A percentile compares a stretch with the other conserved stretches of the same genome.
phyloP scores from a whole-genome alignment of 2,888 invertebrate genomes.

The Athripsodes cinereus region DNA sequence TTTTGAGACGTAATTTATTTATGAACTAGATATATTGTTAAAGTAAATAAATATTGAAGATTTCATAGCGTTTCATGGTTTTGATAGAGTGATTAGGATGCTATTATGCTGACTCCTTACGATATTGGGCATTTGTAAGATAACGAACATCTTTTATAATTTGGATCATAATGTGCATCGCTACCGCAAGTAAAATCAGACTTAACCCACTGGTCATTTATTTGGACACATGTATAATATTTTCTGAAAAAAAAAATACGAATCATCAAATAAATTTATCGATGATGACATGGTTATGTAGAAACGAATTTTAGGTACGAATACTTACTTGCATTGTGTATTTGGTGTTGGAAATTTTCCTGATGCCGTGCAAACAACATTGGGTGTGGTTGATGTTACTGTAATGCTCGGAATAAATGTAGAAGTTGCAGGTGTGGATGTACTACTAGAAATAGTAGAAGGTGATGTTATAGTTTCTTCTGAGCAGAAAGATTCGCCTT shows the following conservation, averaged over 20 bases:
- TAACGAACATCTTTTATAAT: not conserved
- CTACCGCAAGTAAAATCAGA: constrained; percentile 12
- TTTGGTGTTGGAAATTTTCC: constrained; percentile 14
- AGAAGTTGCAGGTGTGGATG: not conserved
- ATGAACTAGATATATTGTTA: too few species aligned
- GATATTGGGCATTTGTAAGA: not conserved
- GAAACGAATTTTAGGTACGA: too few species aligned
- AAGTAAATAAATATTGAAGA: too few species aligned
- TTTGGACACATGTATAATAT: constrained; percentile 8
- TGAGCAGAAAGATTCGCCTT: constrained; percentile 4
- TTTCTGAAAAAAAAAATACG: constrained; percentile 9
- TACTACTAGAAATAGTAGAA: not conserved
- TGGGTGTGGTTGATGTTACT: not conserved
- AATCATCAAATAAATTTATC: too few species aligned
- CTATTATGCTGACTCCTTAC: too few species aligned
- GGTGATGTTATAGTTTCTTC: not conserved
- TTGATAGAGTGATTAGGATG: too few species aligned
- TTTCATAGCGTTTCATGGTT: too few species aligned
- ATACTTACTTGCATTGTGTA: constrained; percentile 16
- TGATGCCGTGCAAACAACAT: not conserved
- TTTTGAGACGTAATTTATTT: too few species aligned
- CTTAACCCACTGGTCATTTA: not conserved
- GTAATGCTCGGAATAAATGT: not conserved
- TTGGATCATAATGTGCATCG: not conserved
- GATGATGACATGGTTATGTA: too few species aligned